These are phyloP conservation scores for Luehdorfia chinensis DNA, from an alignment of 1,140 invertebrate species.

Conservation along the genomic window DNA sequence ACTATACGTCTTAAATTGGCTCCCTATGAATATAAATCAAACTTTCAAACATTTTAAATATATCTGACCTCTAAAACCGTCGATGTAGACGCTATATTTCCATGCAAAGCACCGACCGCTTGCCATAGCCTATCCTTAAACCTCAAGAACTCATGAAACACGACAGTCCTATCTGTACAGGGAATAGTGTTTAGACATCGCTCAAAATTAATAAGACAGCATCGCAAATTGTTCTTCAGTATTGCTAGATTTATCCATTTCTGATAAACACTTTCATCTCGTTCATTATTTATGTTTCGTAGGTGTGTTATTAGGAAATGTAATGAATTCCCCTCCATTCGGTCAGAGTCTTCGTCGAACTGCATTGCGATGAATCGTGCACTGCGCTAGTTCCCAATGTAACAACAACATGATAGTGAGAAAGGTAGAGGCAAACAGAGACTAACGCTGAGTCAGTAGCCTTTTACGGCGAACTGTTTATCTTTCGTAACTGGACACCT, in stretches of 20 bases:
- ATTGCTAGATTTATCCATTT: conserved; percentile 55
- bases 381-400: no score
- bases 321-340: conserved; percentile 31
- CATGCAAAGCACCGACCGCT: conserved; percentile 46
- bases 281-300: conserved; percentile 25
- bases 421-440: neutral
- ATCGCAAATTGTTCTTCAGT: conserved; percentile 40
- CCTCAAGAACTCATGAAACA: conserved; percentile 36
- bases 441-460: conserved; percentile 32
- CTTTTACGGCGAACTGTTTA: conserved; percentile 48
- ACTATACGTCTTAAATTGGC: no score
- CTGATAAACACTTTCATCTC: conserved; percentile 28
- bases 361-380: neutral
- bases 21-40: no score
- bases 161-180: conserved; percentile 20
- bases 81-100: conserved; percentile 30
- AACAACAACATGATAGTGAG: no score
- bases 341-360: neutral
- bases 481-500: conserved; percentile 49
- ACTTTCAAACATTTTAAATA: neutral
- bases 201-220: conserved; percentile 33
- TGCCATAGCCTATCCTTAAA: conserved; percentile 51
- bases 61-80: conserved; percentile 27
- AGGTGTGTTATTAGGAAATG: conserved; percentile 31
- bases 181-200: conserved; percentile 26